phyloP scores from a whole-genome alignment of 2,797 vertebrate genomes.

The Tragopan temminckii region DNA sequence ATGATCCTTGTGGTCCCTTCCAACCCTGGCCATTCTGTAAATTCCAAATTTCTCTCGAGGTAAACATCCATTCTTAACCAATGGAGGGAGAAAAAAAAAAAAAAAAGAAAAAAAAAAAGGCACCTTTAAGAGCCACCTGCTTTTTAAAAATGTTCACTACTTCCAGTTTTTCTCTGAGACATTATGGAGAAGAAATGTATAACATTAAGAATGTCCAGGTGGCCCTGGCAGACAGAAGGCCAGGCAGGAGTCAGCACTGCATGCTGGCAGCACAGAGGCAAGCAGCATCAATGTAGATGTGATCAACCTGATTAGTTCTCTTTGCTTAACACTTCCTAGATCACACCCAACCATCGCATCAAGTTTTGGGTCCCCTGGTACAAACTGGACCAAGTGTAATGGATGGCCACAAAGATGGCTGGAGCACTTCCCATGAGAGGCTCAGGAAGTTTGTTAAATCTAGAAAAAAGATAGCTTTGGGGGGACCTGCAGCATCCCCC shows the following conservation, averaged over 20 bases:
- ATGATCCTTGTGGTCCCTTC: no score
- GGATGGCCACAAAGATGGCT: background rate
- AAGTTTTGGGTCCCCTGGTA: background rate
- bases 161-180: background rate
- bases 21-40: no score
- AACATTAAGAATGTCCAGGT: background rate
- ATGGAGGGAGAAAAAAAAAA: fast-evolving
- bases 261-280: fast-evolving
- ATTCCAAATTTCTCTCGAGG: background rate
- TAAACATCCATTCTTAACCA: background rate
- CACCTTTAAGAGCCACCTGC: background rate
- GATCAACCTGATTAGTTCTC: background rate
- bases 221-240: background rate
- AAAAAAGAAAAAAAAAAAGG: background rate
- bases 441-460: background rate
- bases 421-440: background rate
- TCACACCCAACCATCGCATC: background rate
- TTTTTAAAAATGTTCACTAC: background rate
- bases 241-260: background rate
- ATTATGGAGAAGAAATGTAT: fast-evolving
- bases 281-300: background rate
- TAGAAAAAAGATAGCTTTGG: background rate
- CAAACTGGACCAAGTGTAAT: background rate
- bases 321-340: background rate
- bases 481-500: background rate